Base-by-base conservation (phyloP, 2,797 vertebrate species). In the Epinephelus awoara region DNA sequence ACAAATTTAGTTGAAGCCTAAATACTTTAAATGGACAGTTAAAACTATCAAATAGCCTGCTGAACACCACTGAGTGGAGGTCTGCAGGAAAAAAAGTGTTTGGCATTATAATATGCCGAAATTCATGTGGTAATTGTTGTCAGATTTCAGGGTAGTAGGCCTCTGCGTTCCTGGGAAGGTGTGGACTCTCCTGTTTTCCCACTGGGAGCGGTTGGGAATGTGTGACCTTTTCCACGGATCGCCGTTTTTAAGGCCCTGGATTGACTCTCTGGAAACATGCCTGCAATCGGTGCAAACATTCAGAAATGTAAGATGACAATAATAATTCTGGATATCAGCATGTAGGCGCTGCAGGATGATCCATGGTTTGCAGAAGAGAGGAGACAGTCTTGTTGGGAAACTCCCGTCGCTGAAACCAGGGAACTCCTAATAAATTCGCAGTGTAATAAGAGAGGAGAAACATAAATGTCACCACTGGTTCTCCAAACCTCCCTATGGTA, bases 91-190 rank as follows among this genome's bases (percentile, higher is more conserved):
- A 74, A 80, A 90, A 80, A 91, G 77, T 63, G 59, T 88, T 86
- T 91, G 88, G 85, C 85, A 68, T 88, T 88, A 83, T 88, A 85
- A 91, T 89, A 71, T 74, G 75, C 61, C 75, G 61, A 89, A 91
- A 88, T 92, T 83, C 86, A 84, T 83, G 77, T 51, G 46, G 84
- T 93, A 94, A 94, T 94, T 93, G 79, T 83, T 93, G 91, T 93
- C 94, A 95, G 92, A 93, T 87, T 91, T 92, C 61, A 67, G 89
- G 72, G 77, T 75, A 89, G 79, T 65, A 84, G 79, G 89, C 83
- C 85, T 84, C 83, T 64, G 81, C 73, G 71, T 91, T 93, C 89
- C 83, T 75, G 74, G 61, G 81, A 92, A 94, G 92, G 89, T 92
- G 91, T 88, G 87, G 86, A 84, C 90, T 88, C 82, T 83, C 83